Base-by-base conservation (phyloP, 2,113 vertebrate genomes). In the Psephotus haematonotus region DNA sequence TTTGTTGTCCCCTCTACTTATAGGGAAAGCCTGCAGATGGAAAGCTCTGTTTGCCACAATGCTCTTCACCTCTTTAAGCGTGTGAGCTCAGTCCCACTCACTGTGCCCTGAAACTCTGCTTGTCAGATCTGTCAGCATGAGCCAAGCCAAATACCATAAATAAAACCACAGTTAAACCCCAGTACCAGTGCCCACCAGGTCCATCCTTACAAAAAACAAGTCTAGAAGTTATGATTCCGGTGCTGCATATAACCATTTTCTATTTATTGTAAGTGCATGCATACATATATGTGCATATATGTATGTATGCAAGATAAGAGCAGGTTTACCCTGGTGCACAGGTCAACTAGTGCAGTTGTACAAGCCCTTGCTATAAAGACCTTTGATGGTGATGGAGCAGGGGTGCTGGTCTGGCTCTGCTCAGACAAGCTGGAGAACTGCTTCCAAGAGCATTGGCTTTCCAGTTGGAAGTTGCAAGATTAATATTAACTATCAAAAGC, bases 11-110 rank as follows among this genome's bases (percentile, higher is more conserved):
- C 29, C 31, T 49, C 65, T 63, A 18, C 18, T 55, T 22, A 1
- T 11, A 2, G 16, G 28, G 11, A 15, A 57, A 39, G 3, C 5
- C 2, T 13, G 16, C 0, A 8, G 7, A 2, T 3, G 43, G 28
- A n/a, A 12, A 86, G 3, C 39, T 20, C 43, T 75, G 55, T 17
- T 70, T 28, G 28, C n/a, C 53, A 60, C 1, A 0, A 33, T 27
- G 25, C 20, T 19, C 25, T 17, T 49, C 77, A 23, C 1, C n/a
- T 63, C 37, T 44, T 37, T 25, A 55, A 37, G 62, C 27, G 14
- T 2, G 60, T 41, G 47, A 62, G 47, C 46, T 90, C 68, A 28
- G 28, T 7, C 19, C 39, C 62, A 55, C 1, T 24, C 39, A 28
- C 47, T 0, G 1, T 11, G 28, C 13, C 33, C 82, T 2, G 0